These are phyloP conservation scores for Onchidella celtica DNA, from an alignment of 2,888 invertebrate genomes.

Conservation along the genomic window DNA sequence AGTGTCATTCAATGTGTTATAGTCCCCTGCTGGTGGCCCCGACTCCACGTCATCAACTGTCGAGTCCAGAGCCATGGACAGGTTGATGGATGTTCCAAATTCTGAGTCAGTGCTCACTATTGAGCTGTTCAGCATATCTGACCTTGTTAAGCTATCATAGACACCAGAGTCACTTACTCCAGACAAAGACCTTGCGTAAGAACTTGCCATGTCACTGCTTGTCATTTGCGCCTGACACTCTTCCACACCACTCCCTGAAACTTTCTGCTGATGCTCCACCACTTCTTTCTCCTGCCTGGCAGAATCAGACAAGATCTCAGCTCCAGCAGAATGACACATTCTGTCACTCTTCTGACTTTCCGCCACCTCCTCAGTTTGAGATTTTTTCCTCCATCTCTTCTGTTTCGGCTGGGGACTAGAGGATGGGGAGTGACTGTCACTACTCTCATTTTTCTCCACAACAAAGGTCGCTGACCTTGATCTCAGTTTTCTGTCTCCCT, in stretches of 20 bases:
- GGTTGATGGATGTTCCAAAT: conserved; percentile 35
- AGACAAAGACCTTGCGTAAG: conserved; percentile 42
- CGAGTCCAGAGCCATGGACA: conserved; percentile 24
- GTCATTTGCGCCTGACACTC: neutral
- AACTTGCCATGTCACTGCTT: conserved; percentile 29
- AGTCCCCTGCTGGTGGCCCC: conserved; percentile 22
- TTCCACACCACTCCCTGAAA: neutral
- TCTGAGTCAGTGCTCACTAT: conserved; percentile 46
- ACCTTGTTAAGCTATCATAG: conserved; percentile 41
- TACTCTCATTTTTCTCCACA: conserved; percentile 54
- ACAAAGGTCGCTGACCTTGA: conserved; percentile 71
- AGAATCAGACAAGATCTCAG: conserved; percentile 20
- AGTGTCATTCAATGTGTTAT: neutral
- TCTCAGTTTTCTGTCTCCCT: conserved; percentile 64
- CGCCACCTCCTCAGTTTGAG: conserved; percentile 11
- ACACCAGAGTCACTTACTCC: conserved; percentile 49
- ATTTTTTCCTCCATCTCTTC: conserved; percentile 40
- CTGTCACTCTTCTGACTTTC: neutral
- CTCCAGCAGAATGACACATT: conserved; percentile 40
- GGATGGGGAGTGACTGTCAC: conserved; percentile 42
- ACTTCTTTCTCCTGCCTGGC: neutral
- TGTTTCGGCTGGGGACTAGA: conserved; percentile 47
- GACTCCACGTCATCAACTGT: conserved; percentile 29
- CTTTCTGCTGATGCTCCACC: neutral
- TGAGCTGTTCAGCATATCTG: conserved; percentile 43